phyloP scores from a whole-genome alignment of 2,888 invertebrate genomes.

The Serrognathus titanus region DNA sequence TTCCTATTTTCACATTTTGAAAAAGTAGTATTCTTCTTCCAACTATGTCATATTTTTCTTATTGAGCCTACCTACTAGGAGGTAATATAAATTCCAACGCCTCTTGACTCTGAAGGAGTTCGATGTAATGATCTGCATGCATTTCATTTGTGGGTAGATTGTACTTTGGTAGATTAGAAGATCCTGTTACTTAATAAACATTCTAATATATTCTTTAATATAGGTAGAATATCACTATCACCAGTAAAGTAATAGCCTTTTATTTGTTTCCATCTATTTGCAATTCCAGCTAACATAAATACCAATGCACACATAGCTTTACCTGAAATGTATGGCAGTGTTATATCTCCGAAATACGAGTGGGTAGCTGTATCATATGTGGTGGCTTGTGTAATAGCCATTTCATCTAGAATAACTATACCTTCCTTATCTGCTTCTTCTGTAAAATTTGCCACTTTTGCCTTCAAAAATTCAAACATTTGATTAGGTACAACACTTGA shows the following conservation, averaged over 20 bases:
- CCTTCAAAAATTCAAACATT: neutral
- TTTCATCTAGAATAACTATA: neutral
- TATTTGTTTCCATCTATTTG: neutral
- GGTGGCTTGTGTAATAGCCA: neutral
- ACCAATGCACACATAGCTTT: neutral
- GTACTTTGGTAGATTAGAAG: no score
- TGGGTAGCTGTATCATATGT: neutral
- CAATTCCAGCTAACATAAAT: neutral
- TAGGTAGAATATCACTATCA: neutral
- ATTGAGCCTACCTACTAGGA: slow-evolving; percentile 15
- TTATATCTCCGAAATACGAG: neutral
- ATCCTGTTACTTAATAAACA: no score
- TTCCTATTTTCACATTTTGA: slow-evolving; percentile 10
- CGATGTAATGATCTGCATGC: no score
- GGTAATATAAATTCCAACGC: no score
- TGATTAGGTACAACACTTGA: neutral
- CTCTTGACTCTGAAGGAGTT: slow-evolving; percentile 13
- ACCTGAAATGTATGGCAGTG: neutral
- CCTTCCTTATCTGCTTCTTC: neutral
- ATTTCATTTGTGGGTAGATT: no score
- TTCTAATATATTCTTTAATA: neutral
- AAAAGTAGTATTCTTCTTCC: slow-evolving; percentile 8
- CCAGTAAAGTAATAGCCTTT: neutral
- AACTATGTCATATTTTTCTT: slow-evolving; percentile 6
- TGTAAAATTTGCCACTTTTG: neutral